Evolutionary conservation across 2,113 vertebrate species (phyloP).

Genomic region (pig (Sus scrofa)): DNA sequence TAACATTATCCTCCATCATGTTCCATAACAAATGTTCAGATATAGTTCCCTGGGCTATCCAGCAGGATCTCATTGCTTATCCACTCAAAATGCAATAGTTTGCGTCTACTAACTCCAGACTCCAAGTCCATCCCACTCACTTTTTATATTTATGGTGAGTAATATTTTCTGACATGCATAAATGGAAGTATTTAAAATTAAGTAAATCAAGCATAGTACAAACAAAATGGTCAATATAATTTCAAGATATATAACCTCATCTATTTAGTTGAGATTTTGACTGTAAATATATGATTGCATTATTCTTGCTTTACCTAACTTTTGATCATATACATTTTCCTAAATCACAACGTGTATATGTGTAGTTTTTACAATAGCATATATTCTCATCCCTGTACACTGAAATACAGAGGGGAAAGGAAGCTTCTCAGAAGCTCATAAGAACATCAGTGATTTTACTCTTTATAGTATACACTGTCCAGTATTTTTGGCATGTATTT

Average conservation of each 20-base stretch:
- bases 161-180: not conserved
- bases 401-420: not conserved
- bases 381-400: not conserved
- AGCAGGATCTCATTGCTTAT: no score
- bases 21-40: no score
- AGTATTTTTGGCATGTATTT: not conserved
- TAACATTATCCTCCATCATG: no score
- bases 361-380: not conserved
- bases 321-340: not conserved
- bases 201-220: not conserved
- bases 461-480: not conserved
- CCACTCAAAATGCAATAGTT: no score
- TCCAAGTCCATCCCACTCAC: no score
- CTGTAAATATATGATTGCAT: not conserved
- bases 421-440: not conserved
- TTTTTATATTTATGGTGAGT: not conserved
- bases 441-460: not conserved
- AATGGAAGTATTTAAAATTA: not conserved
- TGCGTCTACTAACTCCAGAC: no score
- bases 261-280: not conserved
- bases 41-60: no score
- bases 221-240: not conserved
- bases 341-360: not conserved
- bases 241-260: not conserved
- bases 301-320: not conserved